A percentile compares a stretch with the other conserved stretches of the same genome.
Evolutionary conservation across 2,113 vertebrate species (phyloP).

Genomic region (Orcinus orca): DNA sequence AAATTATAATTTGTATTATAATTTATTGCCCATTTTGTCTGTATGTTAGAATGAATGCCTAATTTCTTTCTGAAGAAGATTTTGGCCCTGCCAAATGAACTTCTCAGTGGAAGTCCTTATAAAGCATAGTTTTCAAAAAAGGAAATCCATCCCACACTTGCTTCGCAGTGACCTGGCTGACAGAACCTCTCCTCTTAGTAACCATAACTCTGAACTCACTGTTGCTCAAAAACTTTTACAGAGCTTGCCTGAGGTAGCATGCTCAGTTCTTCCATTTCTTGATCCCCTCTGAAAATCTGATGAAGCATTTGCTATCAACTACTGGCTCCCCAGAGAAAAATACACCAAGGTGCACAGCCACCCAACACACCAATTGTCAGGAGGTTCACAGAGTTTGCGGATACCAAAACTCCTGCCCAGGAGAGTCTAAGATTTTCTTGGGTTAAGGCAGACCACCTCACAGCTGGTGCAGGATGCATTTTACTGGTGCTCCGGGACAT

Average conservation of each 20-base stretch:
- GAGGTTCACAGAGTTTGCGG: not conserved
- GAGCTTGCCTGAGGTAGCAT: not conserved
- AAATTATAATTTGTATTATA: not conserved
- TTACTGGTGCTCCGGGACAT: not conserved
- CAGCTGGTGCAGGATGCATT: not conserved
- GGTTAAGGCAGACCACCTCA: not conserved
- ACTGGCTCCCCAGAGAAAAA: not conserved
- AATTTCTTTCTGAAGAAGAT: not conserved
- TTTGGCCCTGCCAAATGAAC: not conserved
- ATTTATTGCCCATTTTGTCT: not conserved
- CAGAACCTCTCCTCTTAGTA: not conserved
- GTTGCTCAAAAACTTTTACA: not conserved
- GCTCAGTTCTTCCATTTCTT: not conserved
- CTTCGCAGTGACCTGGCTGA: not conserved
- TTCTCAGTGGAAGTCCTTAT: not conserved
- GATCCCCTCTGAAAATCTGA: not conserved
- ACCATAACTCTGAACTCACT: not conserved
- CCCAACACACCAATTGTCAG: not conserved
- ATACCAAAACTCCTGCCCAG: not conserved
- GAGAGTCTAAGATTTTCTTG: not conserved
- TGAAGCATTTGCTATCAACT: not conserved
- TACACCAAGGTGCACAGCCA: not conserved
- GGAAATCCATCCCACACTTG: not conserved
- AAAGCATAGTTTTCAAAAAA: constrained; percentile 39
- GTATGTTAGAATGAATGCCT: not conserved